phyloP scores from a whole-genome alignment of 37 sponge, comb jelly and placozoan species.

The Halisarca cf. caerulea region DNA sequence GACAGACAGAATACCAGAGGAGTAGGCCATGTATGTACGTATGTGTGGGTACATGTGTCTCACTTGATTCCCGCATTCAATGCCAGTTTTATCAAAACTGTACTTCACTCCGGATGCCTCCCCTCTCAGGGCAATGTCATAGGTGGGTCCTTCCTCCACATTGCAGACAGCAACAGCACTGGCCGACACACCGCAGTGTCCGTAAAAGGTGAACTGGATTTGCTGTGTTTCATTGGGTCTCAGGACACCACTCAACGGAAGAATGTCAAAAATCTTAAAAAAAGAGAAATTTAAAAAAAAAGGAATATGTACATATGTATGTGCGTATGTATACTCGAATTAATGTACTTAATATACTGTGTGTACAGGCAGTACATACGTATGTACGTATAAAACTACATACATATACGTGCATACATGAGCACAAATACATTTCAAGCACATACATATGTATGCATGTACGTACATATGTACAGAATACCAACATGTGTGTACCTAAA shows the following conservation, averaged over 20 bases:
- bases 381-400: not conserved
- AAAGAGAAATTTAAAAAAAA: no score
- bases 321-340: no score
- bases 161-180: slow-evolving; percentile 79
- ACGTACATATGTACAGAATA: no score
- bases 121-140: slow-evolving; percentile 79
- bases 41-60: not conserved
- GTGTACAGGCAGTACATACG: not conserved
- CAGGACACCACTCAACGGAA: slow-evolving; percentile 87
- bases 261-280: slow-evolving; percentile 92
- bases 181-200: slow-evolving; percentile 67
- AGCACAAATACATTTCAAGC: not conserved
- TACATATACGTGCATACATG: not conserved
- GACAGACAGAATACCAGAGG: no score
- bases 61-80: slow-evolving; percentile 77
- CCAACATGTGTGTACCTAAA: no score
- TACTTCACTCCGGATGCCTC: slow-evolving; percentile 87
- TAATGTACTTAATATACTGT: not conserved
- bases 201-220: slow-evolving; percentile 92
- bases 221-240: slow-evolving; percentile 76
- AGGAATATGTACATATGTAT: no score
- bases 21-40: not conserved
- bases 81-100: slow-evolving; percentile 63
- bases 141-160: slow-evolving; percentile 92
- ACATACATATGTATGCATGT: not conserved